Percentiles rank a stretch among this genome's conserved stretches.
phyloP scores from a whole-genome alignment of 2,113 vertebrate genomes.

The Mirounga angustirostris region DNA sequence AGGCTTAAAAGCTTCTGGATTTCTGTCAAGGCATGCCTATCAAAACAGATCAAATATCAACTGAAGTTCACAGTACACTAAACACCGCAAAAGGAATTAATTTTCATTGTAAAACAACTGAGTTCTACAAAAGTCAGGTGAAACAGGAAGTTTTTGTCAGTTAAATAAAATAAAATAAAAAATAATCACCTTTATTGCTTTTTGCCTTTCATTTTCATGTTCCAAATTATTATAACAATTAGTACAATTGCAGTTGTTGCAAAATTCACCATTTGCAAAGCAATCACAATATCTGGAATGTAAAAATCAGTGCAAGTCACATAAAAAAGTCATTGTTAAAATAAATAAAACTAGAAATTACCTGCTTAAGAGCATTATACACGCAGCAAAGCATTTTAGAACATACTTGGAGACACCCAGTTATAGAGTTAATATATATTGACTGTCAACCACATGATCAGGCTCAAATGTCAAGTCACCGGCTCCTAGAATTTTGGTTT shows the following conservation, averaged over 20 bases:
- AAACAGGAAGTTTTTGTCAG: neutral
- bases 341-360: conserved; percentile 41
- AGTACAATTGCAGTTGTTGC: conserved; percentile 99
- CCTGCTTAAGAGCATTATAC: neutral
- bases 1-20: conserved; percentile 99
- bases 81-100: neutral
- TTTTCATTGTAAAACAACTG: neutral
- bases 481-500: conserved; percentile 21
- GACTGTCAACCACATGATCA: neutral
- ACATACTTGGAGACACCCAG: neutral
- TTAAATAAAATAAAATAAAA: conserved; percentile 34
- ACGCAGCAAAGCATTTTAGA: neutral
- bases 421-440: neutral
- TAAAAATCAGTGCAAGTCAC: conserved; percentile 63
- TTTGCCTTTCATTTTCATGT: conserved; percentile 97
- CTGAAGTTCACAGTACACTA: neutral
- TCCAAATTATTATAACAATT: conserved; percentile 99
- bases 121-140: neutral
- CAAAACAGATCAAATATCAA: conserved; percentile 72
- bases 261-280: conserved; percentile 99
- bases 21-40: conserved; percentile 98
- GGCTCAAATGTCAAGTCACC: neutral
- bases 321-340: conserved; percentile 21
- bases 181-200: conserved; percentile 97
- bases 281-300: conserved; percentile 97